Conservation (phyloP, 2,888 invertebrate genomes). For the Polietes domitor region DNA sequence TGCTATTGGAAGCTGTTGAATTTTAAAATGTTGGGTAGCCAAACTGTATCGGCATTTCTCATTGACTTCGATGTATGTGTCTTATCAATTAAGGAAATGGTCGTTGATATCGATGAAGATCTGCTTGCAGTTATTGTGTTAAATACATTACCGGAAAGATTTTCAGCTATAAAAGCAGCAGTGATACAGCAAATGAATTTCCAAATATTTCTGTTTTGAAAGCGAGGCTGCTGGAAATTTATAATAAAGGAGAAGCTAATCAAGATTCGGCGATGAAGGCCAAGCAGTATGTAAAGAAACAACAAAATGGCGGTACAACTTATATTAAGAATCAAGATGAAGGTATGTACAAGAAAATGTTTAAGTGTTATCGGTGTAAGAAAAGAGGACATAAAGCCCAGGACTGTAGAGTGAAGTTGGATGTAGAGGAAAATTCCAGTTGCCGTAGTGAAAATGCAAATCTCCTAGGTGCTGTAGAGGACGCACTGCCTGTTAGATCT, state of each 20-base stretch:
- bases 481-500: no score
- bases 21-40: constrained; percentile 35
- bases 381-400: constrained; percentile 32
- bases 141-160: constrained; percentile 25
- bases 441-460: no score
- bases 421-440: no score
- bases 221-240: constrained; percentile 34
- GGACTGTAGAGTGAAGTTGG: neutral
- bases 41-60: constrained; percentile 9
- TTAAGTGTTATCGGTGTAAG: constrained; percentile 29
- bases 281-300: neutral
- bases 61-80: constrained; percentile 47
- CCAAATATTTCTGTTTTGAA: constrained; percentile 15
- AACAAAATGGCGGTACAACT: neutral
- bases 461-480: no score
- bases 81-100: constrained; percentile 34
- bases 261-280: constrained; percentile 11
- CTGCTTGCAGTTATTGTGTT: constrained; percentile 30
- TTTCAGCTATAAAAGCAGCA: constrained; percentile 28
- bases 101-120: constrained; percentile 28
- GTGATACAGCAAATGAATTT: constrained; percentile 41
- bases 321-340: neutral
- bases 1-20: constrained; percentile 43
- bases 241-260: constrained; percentile 10
- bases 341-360: constrained; percentile 30